A percentile compares a stretch with the other conserved stretches of the same genome.
Conservation (phyloP, 2,113 vertebrate species). For the Platysteira castanea region DNA sequence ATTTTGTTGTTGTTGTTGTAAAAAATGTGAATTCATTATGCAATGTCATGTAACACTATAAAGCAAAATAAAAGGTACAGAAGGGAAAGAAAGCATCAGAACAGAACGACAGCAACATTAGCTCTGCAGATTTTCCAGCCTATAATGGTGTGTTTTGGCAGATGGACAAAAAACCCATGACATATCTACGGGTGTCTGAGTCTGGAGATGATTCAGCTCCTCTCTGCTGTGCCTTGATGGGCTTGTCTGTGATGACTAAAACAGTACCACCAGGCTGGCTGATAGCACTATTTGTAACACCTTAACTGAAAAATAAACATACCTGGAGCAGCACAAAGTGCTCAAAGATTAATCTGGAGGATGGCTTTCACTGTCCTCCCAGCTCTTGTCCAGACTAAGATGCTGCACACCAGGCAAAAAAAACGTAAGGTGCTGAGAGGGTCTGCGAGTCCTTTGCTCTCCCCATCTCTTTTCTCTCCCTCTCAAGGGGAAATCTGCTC, state of each 20-base stretch:
- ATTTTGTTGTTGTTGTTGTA: not conserved
- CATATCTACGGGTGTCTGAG: not conserved
- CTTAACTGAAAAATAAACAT: not conserved
- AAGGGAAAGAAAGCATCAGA: not conserved
- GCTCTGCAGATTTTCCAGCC: not conserved
- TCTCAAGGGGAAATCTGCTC: not conserved
- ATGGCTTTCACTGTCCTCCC: not conserved
- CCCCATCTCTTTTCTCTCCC: not conserved
- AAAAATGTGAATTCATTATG: conserved; percentile 32
- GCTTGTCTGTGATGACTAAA: not conserved
- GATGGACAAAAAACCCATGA: not conserved
- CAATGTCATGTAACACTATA: not conserved
- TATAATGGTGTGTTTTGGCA: not conserved
- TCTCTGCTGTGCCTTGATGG: not conserved
- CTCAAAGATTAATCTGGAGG: not conserved
- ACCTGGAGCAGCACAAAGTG: not conserved
- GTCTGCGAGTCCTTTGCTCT: rapidly evolving
- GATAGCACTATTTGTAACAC: not conserved
- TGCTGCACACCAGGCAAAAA: not conserved
- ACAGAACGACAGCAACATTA: not conserved
- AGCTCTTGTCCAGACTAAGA: not conserved
- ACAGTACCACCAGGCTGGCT: not conserved
- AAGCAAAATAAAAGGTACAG: conserved; percentile 10
- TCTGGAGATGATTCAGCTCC: not conserved
- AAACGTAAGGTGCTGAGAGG: not conserved